Evolutionary conservation across 2,888 invertebrate genomes (phyloP).

Genomic region (Chymomyza amoena): DNA sequence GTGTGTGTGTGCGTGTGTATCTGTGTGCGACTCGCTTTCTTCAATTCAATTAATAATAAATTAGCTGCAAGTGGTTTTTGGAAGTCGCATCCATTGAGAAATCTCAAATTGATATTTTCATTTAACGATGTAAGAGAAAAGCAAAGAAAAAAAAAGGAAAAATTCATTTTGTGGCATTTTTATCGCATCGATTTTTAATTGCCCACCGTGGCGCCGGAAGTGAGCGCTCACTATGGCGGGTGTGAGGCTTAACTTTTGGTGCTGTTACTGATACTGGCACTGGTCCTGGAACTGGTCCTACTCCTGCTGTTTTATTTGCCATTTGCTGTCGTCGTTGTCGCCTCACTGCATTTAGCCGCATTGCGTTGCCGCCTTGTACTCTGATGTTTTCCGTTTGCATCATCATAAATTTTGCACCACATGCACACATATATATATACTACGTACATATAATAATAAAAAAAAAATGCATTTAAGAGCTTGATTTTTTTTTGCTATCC

Average conservation of each 20-base stretch:
- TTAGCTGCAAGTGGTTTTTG: conserved; percentile 51
- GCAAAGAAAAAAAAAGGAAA: neutral
- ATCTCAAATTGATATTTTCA: conserved; percentile 64
- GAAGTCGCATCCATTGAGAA: conserved; percentile 38
- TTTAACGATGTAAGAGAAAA: conserved; percentile 43
- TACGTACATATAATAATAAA: conserved; percentile 9
- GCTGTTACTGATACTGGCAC: neutral
- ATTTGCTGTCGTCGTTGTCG: conserved; percentile 7
- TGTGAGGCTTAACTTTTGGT: neutral
- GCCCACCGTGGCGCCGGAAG: conserved; percentile 37
- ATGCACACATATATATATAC: conserved; percentile 47
- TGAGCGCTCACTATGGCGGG: neutral
- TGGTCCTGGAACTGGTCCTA: neutral
- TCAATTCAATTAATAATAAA: conserved; percentile 70
- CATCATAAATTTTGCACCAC: conserved; percentile 72
- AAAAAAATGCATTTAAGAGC: conserved; percentile 51
- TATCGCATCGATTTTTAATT: conserved; percentile 49
- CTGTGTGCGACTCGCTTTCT: conserved; percentile 12
- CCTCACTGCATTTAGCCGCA: conserved; percentile 47
- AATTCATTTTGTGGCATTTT: conserved; percentile 38
- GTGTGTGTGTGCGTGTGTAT: neutral
- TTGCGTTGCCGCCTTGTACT: conserved; percentile 9
- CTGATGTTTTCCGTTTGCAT: conserved; percentile 52
- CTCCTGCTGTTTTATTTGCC: conserved; percentile 38
- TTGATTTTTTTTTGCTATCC: conserved; percentile 30